Evolutionary conservation across 1,140 invertebrate species (phyloP), one percentile per base, ranked within the genome.

Genomic region (Campoletis sonorensis): DNA sequence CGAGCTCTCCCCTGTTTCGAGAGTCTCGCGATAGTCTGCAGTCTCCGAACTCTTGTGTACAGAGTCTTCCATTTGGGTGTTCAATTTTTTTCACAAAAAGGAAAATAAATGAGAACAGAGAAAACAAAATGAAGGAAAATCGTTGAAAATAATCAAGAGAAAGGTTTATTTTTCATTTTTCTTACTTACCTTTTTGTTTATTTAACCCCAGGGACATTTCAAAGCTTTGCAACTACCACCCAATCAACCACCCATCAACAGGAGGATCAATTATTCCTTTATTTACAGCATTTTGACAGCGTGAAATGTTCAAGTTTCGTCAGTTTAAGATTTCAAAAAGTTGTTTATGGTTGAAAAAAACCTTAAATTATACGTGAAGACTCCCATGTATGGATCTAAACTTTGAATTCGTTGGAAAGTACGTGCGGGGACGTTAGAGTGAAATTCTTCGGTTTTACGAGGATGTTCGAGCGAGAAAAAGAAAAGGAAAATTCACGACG

Each of bases 371-470:
- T 26, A 26, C 61, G 3, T 64, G 61, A 26, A 64, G 15, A 23
- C 0, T 23, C 61, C 67, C 61, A 26, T 26, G 11, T 13, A 33
- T 33, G 30, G 0, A 30, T 70, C 13, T 33, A 70, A 37, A 33
- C 30, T 5, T 70, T 70, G 27, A 16, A 70, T 70, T 67, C 58
- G 76, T 78, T 64, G 33, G 76, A 78, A 30, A 37, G 67, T 70
- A 61, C 30, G 76, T 40, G 51, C 61, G 76, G 76, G 33, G 37
- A 78, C 37, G 61, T 67, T 45, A 7, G 1, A 67, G 61, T 51
- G 37, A 54, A 67, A 78, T 78, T 78, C 76, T 78, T 78, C 76
- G 61, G 76, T 33, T 78, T 78, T 78, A 78, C 76, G 76, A 78
- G 54, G 54, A 70, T 27, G 61, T 4, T 15, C 1, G 51, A 37